Evolutionary conservation across 2,797 vertebrate genomes (phyloP), one percentile per base, ranked within the genome.

Genomic region (Pteropus rufus): DNA sequence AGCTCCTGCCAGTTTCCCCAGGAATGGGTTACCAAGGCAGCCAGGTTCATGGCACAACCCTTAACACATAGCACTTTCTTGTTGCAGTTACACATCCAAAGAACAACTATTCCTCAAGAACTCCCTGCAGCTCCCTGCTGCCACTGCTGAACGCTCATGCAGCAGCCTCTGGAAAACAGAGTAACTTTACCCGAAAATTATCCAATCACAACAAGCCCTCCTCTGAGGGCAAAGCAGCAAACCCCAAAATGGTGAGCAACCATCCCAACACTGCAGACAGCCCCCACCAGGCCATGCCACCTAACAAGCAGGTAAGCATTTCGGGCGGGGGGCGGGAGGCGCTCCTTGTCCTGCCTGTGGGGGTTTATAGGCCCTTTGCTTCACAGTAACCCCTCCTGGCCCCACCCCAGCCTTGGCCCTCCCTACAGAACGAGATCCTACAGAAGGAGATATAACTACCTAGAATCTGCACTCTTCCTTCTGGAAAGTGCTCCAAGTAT

Each of bases 11-110:
- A 52, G 18, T 39, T 56, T 83, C 75, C 73, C 31, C 58, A 3
- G 52, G 56, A 5, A 36, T 1, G 49, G 70, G 19, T 36, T 34
- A 10, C 64, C 4, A 16, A 60, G 65, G 72, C 69, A 26, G 54
- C n/a, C 4, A 31, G 44, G 69, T 44, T 81, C 31, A 10, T 69
- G 0, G 19, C 62, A n/a, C 85, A 60, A 88, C 34, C 82, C 31
- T 0, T 96, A 89, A 98, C 9, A 21, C 31, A 52, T 24, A 16
- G 34, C 65, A 2, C n/a, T 92, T 92, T 93, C 83, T 85, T 54
- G 69, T 97, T 96, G 54, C 86, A 99, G 99, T 99, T 97, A 98
- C 98, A 86, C 99, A 99, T 64, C 99, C 99, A 98, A 99, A 99
- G 98, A 99, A 99, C 96, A 99, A 92, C 96, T 99, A 99, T 58